phyloP scores from a whole-genome alignment of 2,888 invertebrate genomes.

The Hypselothyrea guttata region DNA sequence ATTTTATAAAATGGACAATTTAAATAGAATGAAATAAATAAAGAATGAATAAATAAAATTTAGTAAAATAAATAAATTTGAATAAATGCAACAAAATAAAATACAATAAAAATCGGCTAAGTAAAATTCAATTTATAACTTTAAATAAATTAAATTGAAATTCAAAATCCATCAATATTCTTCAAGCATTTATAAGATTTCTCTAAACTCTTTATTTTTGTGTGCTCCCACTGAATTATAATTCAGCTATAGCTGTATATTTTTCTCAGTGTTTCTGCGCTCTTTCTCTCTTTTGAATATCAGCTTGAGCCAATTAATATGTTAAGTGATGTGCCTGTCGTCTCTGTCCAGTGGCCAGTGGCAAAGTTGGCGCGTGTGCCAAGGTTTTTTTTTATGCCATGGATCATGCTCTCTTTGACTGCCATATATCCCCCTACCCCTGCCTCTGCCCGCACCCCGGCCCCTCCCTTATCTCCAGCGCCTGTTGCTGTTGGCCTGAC shows the following conservation, averaged over 20 bases:
- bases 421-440: conserved; percentile 57
- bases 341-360: conserved; percentile 34
- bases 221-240: neutral
- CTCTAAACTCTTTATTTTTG: too few relatives aligned
- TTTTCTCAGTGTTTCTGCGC: conserved; percentile 1
- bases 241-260: neutral
- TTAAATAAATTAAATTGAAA: too few relatives aligned
- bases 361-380: conserved; percentile 67
- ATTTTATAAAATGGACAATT: too few relatives aligned
- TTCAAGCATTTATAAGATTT: too few relatives aligned
- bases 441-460: conserved; percentile 35
- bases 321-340: conserved; percentile 63
- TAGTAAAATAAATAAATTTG: too few relatives aligned
- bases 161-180: too few relatives aligned
- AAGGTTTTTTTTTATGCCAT: conserved; percentile 53
- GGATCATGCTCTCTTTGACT: conserved; percentile 51
- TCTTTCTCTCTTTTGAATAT: conserved; percentile 44
- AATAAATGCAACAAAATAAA: too few relatives aligned
- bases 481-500: neutral
- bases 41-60: too few relatives aligned
- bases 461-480: neutral
- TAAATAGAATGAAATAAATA: too few relatives aligned
- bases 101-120: too few relatives aligned
- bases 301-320: conserved; percentile 73
- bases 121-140: too few relatives aligned